A percentile compares a stretch with the other conserved stretches of the same genome.
Conservation (phyloP, 37 sponge, comb jelly and placozoan species). For the Beroe ovata region DNA sequence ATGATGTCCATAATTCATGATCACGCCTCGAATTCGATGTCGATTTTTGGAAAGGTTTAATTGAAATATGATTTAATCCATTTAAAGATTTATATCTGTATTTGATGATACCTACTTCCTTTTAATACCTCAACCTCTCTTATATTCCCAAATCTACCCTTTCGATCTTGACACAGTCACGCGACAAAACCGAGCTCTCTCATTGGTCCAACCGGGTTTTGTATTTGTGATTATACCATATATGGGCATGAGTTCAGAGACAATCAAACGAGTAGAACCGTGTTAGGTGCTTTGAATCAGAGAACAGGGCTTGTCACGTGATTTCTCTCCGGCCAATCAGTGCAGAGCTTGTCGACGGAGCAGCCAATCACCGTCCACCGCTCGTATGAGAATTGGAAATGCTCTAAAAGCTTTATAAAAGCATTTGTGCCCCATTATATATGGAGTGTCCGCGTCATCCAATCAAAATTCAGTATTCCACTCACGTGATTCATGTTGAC, state of each 20-base stretch:
- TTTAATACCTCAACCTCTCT: background rate
- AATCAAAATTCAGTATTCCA: background rate
- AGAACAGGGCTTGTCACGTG: conserved; percentile 27
- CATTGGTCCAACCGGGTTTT: background rate
- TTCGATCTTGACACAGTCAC: background rate
- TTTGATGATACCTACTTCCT: background rate
- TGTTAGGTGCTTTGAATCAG: background rate
- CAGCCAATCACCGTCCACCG: background rate
- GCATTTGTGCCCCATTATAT: conserved; percentile 54
- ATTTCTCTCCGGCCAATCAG: background rate
- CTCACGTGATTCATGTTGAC: conserved; percentile 5
- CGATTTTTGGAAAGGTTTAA: no score
- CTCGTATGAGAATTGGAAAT: conserved; percentile 6
- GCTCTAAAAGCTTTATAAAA: conserved; percentile 60
- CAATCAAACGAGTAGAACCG: background rate
- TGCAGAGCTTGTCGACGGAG: background rate
- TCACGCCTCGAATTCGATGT: no score
- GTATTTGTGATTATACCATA: conserved; percentile 39
- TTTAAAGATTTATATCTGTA: background rate
- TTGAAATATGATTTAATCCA: no score
- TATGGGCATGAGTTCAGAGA: background rate
- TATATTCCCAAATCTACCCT: background rate
- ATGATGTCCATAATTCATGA: no score
- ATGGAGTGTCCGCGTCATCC: background rate
- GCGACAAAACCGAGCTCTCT: background rate